A percentile compares a stretch with the other conserved stretches of the same genome.
phyloP scores from a whole-genome alignment of 2,797 vertebrate genomes.

The Hybognathus amarus region DNA sequence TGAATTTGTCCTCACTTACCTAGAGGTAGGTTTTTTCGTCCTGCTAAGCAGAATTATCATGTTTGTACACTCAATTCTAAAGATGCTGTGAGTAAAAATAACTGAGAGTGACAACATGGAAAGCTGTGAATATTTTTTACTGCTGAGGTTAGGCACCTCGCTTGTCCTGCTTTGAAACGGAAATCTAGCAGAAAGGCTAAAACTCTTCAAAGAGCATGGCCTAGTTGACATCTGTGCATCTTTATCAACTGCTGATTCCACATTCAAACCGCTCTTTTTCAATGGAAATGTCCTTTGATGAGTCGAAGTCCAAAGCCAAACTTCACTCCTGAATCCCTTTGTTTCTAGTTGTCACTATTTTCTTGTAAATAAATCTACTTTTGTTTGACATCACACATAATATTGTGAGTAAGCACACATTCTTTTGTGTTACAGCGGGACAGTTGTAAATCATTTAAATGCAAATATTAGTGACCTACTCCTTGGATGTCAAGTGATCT shows the following conservation, averaged over 20 bases:
- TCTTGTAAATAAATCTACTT: background rate
- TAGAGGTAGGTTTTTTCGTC: background rate
- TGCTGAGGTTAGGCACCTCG: background rate
- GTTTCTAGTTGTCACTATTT: background rate
- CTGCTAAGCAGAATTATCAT: background rate
- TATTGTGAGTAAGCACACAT: background rate
- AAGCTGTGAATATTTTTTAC: background rate
- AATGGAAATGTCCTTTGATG: background rate
- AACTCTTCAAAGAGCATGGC: background rate
- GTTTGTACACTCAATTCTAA: background rate
- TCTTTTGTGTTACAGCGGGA: background rate
- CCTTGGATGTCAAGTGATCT: background rate
- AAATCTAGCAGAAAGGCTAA: background rate
- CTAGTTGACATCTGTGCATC: background rate
- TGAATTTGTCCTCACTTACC: background rate
- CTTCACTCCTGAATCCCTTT: background rate
- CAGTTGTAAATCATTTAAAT: background rate
- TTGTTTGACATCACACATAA: background rate
- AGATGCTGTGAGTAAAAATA: background rate
- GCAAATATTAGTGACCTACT: background rate
- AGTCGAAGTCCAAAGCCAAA: background rate
- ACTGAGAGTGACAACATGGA: too few relatives aligned
- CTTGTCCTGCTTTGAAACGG: background rate
- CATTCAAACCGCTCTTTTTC: background rate
- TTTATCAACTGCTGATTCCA: accelerated